Evolutionary conservation across 2,888 invertebrate genomes (phyloP), one percentile per base, ranked within the genome.

Genomic region (Andricus curvator): DNA sequence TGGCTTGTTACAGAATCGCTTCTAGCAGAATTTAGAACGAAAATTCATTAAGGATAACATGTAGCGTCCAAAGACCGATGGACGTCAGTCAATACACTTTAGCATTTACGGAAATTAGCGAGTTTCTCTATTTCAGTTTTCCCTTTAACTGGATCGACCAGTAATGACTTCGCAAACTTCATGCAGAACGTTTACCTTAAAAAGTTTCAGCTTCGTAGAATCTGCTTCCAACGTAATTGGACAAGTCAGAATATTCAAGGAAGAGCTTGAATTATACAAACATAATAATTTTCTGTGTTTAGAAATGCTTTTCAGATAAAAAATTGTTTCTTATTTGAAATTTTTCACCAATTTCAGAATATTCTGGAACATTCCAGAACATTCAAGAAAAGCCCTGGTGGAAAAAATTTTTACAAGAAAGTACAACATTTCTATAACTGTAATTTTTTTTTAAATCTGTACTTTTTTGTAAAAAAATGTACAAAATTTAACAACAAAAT

Each of bases 1-100:
- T 15, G 15, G 2, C 15, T 13, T 15, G 13, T 13, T 15, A 15
- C 2, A 44, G 4, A 44, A 44, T 44, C 15, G 48, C 17, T 48
- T 48, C 17, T 15, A 48, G 48, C 51, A 81, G 79, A 74, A 87
- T 86, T 85, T 85, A 17, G 48, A 17, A 25, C 25, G 15, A 15
- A 13, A 15, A 62, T 62, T 8, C 13, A 62, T 62, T 62, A 25
- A 5, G 11, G 62, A 5, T 62, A 13, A 22, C 5, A 22, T 22
- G 62, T 2, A 25, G 13, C 62, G 25, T 22, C 9, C 62, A 62
- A 62, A 62, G 67, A 13, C 15, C 11, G 37, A 81, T 78, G 44
- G 2, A 17, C 44, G 11, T 22, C 3, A 13, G 22, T 20, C 4
- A 51, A 56, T 25, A 56, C 15, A 29, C 20, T 51, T 70, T 20